Conservation (phyloP, 2,888 invertebrate genomes). For the Syrphus vitripennis region DNA sequence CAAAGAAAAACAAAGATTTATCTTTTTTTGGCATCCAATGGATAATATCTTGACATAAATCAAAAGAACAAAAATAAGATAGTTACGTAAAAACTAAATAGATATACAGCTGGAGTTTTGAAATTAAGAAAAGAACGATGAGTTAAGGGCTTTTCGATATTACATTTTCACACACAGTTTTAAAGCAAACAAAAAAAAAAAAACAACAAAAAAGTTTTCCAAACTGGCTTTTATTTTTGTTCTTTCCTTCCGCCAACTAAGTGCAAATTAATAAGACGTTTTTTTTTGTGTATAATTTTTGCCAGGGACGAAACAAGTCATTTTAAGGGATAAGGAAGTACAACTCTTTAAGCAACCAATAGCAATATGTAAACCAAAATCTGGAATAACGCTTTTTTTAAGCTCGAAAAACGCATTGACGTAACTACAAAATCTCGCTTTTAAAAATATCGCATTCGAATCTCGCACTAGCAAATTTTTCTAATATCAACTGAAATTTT, state of each 20-base stretch:
- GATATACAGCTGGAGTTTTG: slow-evolving; percentile 7
- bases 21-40: slow-evolving; percentile 21
- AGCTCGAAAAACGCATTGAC: too few relatives aligned
- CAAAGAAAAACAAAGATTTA: slow-evolving; percentile 37
- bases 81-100: background rate
- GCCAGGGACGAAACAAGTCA: background rate
- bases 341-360: too few relatives aligned
- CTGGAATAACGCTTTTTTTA: too few relatives aligned
- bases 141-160: slow-evolving; percentile 15
- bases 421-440: too few relatives aligned
- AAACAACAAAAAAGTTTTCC: slow-evolving; percentile 19
- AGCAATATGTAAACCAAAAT: too few relatives aligned
- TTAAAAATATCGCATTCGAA: too few relatives aligned
- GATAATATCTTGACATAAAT: slow-evolving; percentile 63
- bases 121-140: background rate
- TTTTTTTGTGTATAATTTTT: background rate
- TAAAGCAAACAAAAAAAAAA: background rate
- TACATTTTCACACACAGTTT: background rate
- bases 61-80: slow-evolving; percentile 31
- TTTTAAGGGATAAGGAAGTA: too few relatives aligned
- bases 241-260: slow-evolving; percentile 3
- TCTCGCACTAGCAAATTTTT: too few relatives aligned
- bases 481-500: too few relatives aligned
- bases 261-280: slow-evolving; percentile 48
- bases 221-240: background rate